Evolutionary conservation across 1,140 invertebrate genomes (phyloP).

Genomic region (Drosophila melanogaster): Release_6_plus_ISO1_MT NT_037436.4:5859501-5860000

Average conservation of each 20-base stretch:
- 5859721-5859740: slow-evolving; percentile 63
- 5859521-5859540: slow-evolving; percentile 57
- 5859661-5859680: slow-evolving; percentile 12
- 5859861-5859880: slow-evolving; percentile 36
- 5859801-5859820: slow-evolving; percentile 49
- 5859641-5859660: slow-evolving; percentile 33
- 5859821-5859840: slow-evolving; percentile 74
- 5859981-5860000: too few species aligned
- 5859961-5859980: not conserved
- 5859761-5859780: slow-evolving; percentile 60
- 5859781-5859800: slow-evolving; percentile 68
- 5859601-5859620: slow-evolving; percentile 33
- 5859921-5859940: slow-evolving; percentile 5
- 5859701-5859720: slow-evolving; percentile 37
- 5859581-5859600: slow-evolving; percentile 15
- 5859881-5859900: slow-evolving; percentile 11
- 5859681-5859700: slow-evolving; percentile 18
- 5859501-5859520: slow-evolving; percentile 62
- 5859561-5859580: slow-evolving; percentile 22
- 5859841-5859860: slow-evolving; percentile 32
- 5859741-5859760: slow-evolving; percentile 32
- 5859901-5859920: not conserved
- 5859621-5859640: slow-evolving; percentile 42
- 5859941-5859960: not conserved
- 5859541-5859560: slow-evolving; percentile 55